Base-by-base conservation (phyloP, 2,888 invertebrate genomes). In the Leptinotarsa tumamoca region DNA sequence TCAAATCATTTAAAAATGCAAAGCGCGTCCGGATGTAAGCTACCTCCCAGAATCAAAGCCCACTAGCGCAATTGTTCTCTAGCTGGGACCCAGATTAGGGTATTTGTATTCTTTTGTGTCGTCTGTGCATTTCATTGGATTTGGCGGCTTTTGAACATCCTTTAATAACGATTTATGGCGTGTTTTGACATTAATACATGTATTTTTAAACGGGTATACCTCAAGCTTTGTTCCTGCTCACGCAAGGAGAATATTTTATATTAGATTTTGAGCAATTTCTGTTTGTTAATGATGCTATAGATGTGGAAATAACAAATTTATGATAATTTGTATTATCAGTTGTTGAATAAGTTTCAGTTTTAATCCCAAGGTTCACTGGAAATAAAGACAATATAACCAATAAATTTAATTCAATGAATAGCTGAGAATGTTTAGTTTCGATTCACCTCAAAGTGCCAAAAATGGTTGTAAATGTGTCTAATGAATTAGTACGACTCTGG, bases 161-260 rank as follows among this genome's bases (percentile, higher is more conserved):
- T 84, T 84, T 87, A 87, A 87, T 87, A 86, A 82, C 84, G 85
- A 87, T 87, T 87, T 87, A 87, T 86, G 81, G 84, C 83, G 77
- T 87, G 86, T 87, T 87, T 84, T 86, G 87, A 87, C 87, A 83
- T 83, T 86, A 87, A 87, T 86, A 83, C 84, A 67, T 76, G 83
- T 82, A 83, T 84, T 85, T 85, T 85, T 82, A 70, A 77, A 49
- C 54, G 51, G 33, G 63, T 14, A 71, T 63, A 66, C 71, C 70
- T 67, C 70, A 66, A 54, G 67, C 33, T 63, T 33, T 63, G 63
- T 63, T 58, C 63, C 49, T 56, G 63, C 71, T 54, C 52, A 58
- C 67, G 76, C 43, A 67, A 63, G 27, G 43, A 67, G 71, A 75
- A 73, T 70, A 73, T 75, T 77, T 71, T 68, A 75, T 52, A 71